Base-by-base conservation (phyloP, 1,140 invertebrate species). In the Dolichoris vasculosae region DNA sequence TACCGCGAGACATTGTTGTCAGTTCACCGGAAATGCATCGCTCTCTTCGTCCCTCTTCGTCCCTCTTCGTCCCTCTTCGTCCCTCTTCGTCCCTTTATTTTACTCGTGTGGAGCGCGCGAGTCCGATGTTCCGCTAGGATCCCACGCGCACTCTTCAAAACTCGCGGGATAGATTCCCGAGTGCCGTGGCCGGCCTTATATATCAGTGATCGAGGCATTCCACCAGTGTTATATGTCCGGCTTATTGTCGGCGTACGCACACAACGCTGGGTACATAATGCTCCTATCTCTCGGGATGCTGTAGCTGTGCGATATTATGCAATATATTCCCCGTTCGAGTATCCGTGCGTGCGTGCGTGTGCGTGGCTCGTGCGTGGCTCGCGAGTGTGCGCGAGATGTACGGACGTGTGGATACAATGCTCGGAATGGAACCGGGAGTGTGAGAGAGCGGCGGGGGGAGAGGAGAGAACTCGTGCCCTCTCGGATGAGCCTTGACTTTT, bases 181-280 rank as follows among this genome's bases (percentile, higher is more conserved):
- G 63, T n/a, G 63, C 30, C n/a, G 38, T 23, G 67, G 67, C 35
- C 17, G 69, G 40, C 64, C 40, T 46, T 82, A 82, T 73, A 82
- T 82, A 82, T 82, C 80, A 82, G 23, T 40, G 59, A 83, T 83
- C 82, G 82, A 83, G 82, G 73, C 59, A 83, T 83, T 75, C 82
- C 69, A 11, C 38, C n/a, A 59, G 48, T 35, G 32, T 43, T 82
- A 51, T 73, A 59, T 71, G 64, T n/a, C n/a, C 43, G 38, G 26
- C 71, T 83, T 83, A 83, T 83, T 83, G 82, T 83, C 48, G 51
- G 71, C 67, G 38, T n/a, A 26, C 69, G 40, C 32, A 59, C 51
- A 67, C 0, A 64, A 32, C 8, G 26, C 1, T 20, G 43, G 64
- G 35, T 82, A 38, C 32, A 80, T 51, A 71, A 82, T 71, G 51